phyloP scores from a whole-genome alignment of 2,797 vertebrate species.

The Gymnoscopelus microlampas region DNA sequence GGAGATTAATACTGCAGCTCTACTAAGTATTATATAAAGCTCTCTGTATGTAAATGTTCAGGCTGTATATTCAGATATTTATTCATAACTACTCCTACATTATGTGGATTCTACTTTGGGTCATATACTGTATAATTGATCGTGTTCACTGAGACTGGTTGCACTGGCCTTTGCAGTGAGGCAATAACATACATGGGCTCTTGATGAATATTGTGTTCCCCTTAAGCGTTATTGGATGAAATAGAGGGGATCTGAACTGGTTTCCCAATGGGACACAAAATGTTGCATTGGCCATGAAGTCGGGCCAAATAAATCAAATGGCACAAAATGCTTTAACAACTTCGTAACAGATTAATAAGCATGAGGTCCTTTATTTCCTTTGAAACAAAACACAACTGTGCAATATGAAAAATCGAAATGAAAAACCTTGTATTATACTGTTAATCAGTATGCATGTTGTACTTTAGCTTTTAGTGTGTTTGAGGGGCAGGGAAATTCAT shows the following conservation, averaged over 20 bases:
- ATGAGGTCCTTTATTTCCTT: constrained; percentile 37
- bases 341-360: not conserved
- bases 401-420: constrained; percentile 58
- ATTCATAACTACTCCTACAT: not conserved
- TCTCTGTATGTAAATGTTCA: no score
- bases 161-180: constrained; percentile 14
- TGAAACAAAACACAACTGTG: constrained; percentile 51
- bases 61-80: no score
- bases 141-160: constrained; percentile 20
- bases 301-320: no score
- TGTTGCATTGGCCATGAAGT: no score
- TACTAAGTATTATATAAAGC: no score
- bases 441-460: constrained; percentile 77
- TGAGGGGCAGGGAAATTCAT: constrained; percentile 52
- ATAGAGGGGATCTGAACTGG: constrained; percentile 1
- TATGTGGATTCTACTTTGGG: constrained; percentile 20
- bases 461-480: constrained; percentile 57
- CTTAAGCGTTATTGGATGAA: constrained; percentile 23
- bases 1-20: no score
- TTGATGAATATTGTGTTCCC: constrained; percentile 44
- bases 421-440: constrained; percentile 72
- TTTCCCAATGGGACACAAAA: not conserved
- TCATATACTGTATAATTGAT: not conserved
- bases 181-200: constrained; percentile 20
- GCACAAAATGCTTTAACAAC: no score